phyloP scores from a whole-genome alignment of 1,140 invertebrate species.

The Schlechtendalia chinensis region DNA sequence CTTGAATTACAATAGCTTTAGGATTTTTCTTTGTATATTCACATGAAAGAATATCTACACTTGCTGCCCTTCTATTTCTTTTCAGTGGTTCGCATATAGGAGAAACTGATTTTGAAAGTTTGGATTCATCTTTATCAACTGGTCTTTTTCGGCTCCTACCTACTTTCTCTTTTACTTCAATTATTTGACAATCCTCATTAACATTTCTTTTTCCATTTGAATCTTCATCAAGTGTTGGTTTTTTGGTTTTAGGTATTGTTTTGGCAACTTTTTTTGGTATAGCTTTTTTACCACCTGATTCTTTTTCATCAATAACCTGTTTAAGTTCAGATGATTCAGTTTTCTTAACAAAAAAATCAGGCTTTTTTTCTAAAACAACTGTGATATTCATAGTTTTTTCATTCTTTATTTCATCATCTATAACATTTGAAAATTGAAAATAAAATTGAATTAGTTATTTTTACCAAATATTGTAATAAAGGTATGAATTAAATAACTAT shows the following conservation, averaged over 20 bases:
- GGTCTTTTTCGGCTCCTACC: constrained; percentile 14
- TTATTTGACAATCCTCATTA: background rate
- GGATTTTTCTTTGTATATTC: background rate
- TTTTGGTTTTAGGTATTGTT: background rate
- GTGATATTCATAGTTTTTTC: constrained; percentile 15
- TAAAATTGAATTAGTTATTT: background rate
- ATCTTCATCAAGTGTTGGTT: background rate
- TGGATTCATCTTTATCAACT: background rate
- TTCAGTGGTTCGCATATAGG: background rate
- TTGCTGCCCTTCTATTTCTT: constrained; percentile 6
- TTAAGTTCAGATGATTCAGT: background rate
- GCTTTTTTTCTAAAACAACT: background rate
- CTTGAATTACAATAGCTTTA: background rate
- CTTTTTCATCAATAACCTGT: background rate
- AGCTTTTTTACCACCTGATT: background rate
- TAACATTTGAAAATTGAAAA: background rate
- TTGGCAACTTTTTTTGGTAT: background rate
- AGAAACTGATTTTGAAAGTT: background rate
- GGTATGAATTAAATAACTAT: no score
- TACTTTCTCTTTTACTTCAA: background rate
- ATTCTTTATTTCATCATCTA: background rate
- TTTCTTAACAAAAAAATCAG: background rate
- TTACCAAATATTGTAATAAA: no score
- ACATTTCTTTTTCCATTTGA: no score
- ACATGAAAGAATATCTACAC: constrained; percentile 4